Percentiles rank a stretch among this genome's conserved stretches.
Evolutionary conservation across 92 coral and sea anemone species (phyloP).

Genomic region (Pocillopora meandrina): DNA sequence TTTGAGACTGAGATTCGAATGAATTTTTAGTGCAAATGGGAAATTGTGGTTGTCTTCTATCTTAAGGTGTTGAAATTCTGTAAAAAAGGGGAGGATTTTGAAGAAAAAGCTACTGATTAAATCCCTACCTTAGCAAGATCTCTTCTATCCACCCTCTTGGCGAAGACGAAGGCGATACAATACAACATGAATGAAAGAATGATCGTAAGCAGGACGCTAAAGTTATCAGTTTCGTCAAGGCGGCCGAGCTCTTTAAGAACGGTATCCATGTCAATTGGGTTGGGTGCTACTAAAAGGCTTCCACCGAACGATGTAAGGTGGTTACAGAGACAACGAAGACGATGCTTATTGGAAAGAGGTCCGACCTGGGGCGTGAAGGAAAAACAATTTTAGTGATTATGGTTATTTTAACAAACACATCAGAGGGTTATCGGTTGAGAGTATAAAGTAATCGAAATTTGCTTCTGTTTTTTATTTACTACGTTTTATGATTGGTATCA

Average conservation of each 20-base stretch:
- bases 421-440: too few species aligned
- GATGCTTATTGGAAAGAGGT: slow-evolving; percentile 17
- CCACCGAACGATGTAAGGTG: slow-evolving; percentile 50
- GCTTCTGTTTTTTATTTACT: too few species aligned
- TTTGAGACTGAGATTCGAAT: too few species aligned
- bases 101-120: background rate
- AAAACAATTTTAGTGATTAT: background rate
- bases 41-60: too few species aligned
- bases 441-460: too few species aligned
- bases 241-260: slow-evolving; percentile 30
- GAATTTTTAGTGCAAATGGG: too few species aligned
- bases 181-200: slow-evolving; percentile 21
- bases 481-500: too few species aligned
- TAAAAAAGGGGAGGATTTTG: background rate
- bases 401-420: too few species aligned
- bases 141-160: slow-evolving; percentile 35
- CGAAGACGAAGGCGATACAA: slow-evolving; percentile 22
- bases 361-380: slow-evolving; percentile 7
- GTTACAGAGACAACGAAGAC: slow-evolving; percentile 28
- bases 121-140: slow-evolving; percentile 38
- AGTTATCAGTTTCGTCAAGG: slow-evolving; percentile 41
- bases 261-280: slow-evolving; percentile 40
- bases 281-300: slow-evolving; percentile 35
- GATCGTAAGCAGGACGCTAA: slow-evolving; percentile 42
- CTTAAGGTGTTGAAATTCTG: slow-evolving; percentile 43